A percentile compares a stretch with the other conserved stretches of the same genome.
Conservation (phyloP, 2,888 invertebrate genomes). For the Plebejus melissa region DNA sequence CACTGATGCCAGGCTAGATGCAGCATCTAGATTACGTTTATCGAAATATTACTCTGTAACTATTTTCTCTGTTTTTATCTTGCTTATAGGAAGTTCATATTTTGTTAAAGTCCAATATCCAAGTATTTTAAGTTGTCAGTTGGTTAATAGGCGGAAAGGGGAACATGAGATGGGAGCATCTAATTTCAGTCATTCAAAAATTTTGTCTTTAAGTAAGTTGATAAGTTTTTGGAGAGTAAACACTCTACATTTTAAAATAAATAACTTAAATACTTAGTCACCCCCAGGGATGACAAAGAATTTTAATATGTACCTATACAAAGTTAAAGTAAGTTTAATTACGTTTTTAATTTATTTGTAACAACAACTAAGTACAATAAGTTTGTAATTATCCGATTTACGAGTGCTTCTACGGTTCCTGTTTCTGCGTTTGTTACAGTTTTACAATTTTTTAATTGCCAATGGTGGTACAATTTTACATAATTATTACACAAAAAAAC, state of each 20-base stretch:
- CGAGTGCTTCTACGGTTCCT: neutral
- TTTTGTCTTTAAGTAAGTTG: neutral
- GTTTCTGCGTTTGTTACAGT: conserved; percentile 18
- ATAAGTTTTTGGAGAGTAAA: neutral
- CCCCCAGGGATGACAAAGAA: too few relatives aligned
- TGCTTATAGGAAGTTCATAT: neutral
- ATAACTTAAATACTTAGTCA: too few relatives aligned
- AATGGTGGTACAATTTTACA: conserved; percentile 1
- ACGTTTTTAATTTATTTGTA: neutral
- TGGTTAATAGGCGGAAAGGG: too few relatives aligned
- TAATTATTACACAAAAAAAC: conserved; percentile 8
- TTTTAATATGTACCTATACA: too few relatives aligned
- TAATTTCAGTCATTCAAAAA: neutral
- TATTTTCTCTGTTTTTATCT: neutral
- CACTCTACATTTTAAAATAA: too few relatives aligned
- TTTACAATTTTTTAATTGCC: conserved; percentile 23
- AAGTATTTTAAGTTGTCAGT: neutral
- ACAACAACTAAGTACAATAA: neutral
- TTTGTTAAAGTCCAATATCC: neutral
- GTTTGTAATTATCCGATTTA: neutral
- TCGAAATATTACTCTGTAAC: neutral
- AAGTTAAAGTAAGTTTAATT: neutral
- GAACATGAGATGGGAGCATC: too few relatives aligned
- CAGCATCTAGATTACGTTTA: neutral
- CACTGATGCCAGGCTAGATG: neutral